Evolutionary conservation across 2,113 vertebrate species (phyloP).

Genomic region (Microcebus tavaratra): DNA sequence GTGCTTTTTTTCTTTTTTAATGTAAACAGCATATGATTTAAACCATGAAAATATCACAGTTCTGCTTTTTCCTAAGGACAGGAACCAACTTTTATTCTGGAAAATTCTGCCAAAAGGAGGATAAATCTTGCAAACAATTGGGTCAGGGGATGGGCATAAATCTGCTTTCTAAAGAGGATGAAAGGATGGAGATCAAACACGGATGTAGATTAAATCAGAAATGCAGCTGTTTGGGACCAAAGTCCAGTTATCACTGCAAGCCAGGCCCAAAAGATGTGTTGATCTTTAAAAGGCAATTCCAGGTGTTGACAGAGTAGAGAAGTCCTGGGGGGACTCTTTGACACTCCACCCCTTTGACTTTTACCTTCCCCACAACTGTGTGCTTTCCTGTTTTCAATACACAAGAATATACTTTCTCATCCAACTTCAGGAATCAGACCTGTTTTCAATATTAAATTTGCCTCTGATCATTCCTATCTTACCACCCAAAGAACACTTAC

Average conservation of each 20-base stretch:
- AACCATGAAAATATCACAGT: not conserved
- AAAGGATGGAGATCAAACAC: not conserved
- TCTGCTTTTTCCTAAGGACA: not conserved
- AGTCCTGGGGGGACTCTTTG: not conserved
- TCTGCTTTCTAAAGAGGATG: not conserved
- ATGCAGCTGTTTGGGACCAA: constrained; percentile 16
- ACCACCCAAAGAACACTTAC: constrained; percentile 37
- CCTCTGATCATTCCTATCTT: constrained; percentile 31
- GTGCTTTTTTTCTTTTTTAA: not conserved
- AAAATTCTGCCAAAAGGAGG: not conserved
- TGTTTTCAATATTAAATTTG: constrained; percentile 44
- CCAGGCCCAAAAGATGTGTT: not conserved
- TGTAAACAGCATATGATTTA: not conserved
- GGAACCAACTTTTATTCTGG: not conserved
- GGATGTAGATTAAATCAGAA: not conserved
- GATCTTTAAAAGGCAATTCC: not conserved
- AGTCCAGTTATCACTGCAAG: not conserved
- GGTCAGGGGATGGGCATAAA: not conserved
- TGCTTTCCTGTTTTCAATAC: constrained; percentile 21
- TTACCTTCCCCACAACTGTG: not conserved
- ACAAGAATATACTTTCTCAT: not conserved
- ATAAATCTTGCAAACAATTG: not conserved
- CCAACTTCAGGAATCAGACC: not conserved
- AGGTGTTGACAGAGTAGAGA: not conserved
- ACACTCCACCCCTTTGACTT: not conserved